Evolutionary conservation across 1,140 invertebrate genomes (phyloP).

Genomic region (Mactra quadrangularis): DNA sequence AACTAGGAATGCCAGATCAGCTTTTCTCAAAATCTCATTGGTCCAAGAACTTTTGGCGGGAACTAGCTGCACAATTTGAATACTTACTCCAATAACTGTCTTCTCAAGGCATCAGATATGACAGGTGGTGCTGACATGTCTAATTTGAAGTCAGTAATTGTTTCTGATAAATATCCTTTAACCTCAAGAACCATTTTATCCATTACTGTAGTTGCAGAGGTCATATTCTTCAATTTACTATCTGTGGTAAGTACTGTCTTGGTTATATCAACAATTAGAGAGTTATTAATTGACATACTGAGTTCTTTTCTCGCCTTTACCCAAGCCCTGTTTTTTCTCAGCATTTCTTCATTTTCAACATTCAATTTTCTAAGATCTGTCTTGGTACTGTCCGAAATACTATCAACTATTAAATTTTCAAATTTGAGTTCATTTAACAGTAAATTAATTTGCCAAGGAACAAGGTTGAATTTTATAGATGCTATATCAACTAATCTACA

Average conservation of each 20-base stretch:
- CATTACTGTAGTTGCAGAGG: background rate
- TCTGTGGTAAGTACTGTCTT: background rate
- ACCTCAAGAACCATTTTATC: constrained; percentile 28
- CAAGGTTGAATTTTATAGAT: background rate
- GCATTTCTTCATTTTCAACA: background rate
- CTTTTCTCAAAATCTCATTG: no score
- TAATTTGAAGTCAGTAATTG: constrained; percentile 9
- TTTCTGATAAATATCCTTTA: constrained; percentile 6
- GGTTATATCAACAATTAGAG: constrained; percentile 1
- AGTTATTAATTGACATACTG: background rate
- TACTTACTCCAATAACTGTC: background rate
- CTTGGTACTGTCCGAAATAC: background rate
- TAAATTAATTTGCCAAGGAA: background rate
- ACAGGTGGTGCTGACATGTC: no score
- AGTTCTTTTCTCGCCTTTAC: background rate
- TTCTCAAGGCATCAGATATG: background rate
- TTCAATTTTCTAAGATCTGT: constrained; percentile 12
- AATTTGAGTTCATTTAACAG: constrained; percentile 5
- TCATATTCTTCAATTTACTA: background rate
- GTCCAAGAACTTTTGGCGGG: no score
- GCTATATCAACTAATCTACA: background rate
- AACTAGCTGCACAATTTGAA: background rate
- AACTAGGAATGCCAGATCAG: no score
- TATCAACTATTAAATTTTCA: background rate
- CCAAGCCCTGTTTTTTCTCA: background rate